Evolutionary conservation across 2,797 vertebrate species (phyloP).

Genomic region (Decapterus maruadsi): DNA sequence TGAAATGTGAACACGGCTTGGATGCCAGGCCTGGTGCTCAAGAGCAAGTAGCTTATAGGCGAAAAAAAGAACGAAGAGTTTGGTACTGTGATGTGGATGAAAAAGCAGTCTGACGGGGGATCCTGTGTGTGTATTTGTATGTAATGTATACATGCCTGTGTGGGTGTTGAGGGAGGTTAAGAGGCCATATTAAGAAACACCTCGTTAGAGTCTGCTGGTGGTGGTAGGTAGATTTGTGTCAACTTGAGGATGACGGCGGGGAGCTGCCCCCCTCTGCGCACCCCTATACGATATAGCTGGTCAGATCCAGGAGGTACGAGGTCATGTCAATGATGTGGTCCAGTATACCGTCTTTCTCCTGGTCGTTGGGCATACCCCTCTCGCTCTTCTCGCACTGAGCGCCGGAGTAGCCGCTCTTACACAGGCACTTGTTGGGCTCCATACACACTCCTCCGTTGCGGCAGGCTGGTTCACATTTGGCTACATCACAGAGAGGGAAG

Average conservation of each 20-base stretch:
- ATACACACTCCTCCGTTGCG: constrained; percentile 96
- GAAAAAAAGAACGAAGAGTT: constrained; percentile 57
- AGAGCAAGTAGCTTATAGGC: constrained; percentile 80
- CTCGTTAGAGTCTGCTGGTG: constrained; percentile 78
- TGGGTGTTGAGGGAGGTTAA: constrained; percentile 60
- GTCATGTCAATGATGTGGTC: constrained; percentile 99
- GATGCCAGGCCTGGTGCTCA: constrained; percentile 77
- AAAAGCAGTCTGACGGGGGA: constrained; percentile 62
- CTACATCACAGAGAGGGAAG: constrained; percentile 75
- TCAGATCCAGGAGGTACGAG: constrained; percentile 97
- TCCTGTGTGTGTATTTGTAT: constrained; percentile 51
- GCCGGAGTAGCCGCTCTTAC: constrained; percentile 96
- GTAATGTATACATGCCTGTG: constrained; percentile 46
- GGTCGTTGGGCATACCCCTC: constrained; percentile 87
- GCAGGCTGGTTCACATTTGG: constrained; percentile 96
- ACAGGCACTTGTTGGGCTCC: constrained; percentile 96
- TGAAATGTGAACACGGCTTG: constrained; percentile 73
- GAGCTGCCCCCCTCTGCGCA: constrained; percentile 60
- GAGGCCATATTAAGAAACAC: constrained; percentile 62
- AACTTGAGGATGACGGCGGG: constrained; percentile 57
- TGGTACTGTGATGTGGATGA: constrained; percentile 53
- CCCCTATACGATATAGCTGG: constrained; percentile 97
- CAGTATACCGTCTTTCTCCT: constrained; percentile 95
- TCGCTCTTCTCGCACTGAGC: constrained; percentile 95
- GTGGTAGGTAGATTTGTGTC: constrained; percentile 81